Percentiles rank a stretch among this genome's conserved stretches.
Conservation (phyloP, 2,888 invertebrate genomes). For the Agrypnus murinus region DNA sequence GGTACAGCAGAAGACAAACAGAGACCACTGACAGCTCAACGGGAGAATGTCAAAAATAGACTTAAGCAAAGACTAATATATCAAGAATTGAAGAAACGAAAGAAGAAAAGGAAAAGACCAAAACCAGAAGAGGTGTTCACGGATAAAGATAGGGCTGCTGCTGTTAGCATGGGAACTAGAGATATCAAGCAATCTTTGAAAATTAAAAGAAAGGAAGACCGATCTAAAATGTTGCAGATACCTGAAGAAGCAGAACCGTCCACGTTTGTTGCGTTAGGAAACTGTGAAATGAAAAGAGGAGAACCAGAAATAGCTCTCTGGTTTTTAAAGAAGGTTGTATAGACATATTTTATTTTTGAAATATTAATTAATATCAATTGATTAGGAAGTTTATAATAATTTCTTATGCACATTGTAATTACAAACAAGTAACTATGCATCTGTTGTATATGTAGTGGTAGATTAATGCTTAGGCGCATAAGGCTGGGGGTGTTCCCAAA, state of each 20-base stretch:
- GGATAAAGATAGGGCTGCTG: slow-evolving; percentile 93
- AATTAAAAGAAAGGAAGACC: slow-evolving; percentile 85
- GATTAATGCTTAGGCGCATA: too few relatives aligned
- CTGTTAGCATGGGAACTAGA: slow-evolving; percentile 89
- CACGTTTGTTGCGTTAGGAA: slow-evolving; percentile 83
- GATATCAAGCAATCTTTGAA: slow-evolving; percentile 91
- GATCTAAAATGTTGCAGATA: slow-evolving; percentile 81
- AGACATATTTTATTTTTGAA: too few relatives aligned
- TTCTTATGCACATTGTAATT: too few relatives aligned
- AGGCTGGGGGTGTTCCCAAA: too few relatives aligned
- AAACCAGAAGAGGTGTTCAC: slow-evolving; percentile 86
- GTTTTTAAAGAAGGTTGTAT: slow-evolving; percentile 85
- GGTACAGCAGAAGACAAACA: slow-evolving; percentile 60
- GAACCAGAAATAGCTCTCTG: slow-evolving; percentile 82
- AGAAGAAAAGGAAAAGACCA: slow-evolving; percentile 66
- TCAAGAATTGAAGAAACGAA: slow-evolving; percentile 63
- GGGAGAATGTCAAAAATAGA: slow-evolving; percentile 55
- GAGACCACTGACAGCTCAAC: slow-evolving; percentile 7
- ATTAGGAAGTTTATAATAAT: too few relatives aligned
- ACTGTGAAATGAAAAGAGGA: slow-evolving; percentile 84
- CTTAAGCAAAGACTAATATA: slow-evolving; percentile 64
- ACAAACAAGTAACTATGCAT: too few relatives aligned
- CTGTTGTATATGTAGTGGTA: too few relatives aligned
- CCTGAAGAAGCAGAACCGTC: slow-evolving; percentile 87
- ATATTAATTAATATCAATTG: too few relatives aligned